Percentiles rank a stretch among this genome's conserved stretches.
These are phyloP conservation scores for Rosalia funebris DNA, from an alignment of 2,888 invertebrate species.

Conservation along the genomic window DNA sequence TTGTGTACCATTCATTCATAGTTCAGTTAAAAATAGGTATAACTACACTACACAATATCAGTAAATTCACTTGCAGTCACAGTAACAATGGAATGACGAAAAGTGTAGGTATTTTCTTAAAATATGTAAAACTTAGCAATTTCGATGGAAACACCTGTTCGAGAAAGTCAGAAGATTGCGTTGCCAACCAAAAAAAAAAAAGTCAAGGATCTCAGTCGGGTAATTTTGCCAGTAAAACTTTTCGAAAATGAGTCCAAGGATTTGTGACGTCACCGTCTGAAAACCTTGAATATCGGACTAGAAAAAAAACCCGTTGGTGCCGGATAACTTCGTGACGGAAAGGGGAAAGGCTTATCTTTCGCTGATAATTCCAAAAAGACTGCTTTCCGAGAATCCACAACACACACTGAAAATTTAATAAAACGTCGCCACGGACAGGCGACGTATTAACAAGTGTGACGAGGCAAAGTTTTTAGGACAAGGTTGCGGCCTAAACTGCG, in stretches of 20 bases:
- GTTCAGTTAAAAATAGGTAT: background rate
- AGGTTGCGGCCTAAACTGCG: slow-evolving; percentile 29
- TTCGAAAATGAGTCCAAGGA: slow-evolving; percentile 61
- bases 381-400: slow-evolving; percentile 13
- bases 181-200: slow-evolving; percentile 12
- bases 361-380: slow-evolving; percentile 20
- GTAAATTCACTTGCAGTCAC: slow-evolving; percentile 3
- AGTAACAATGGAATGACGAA: background rate
- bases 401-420: slow-evolving; percentile 15
- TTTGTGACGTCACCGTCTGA: slow-evolving; percentile 60
- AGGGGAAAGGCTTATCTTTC: slow-evolving; percentile 39
- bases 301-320: slow-evolving; percentile 18
- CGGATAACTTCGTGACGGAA: slow-evolving; percentile 15
- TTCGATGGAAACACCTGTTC: slow-evolving; percentile 7
- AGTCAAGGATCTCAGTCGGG: slow-evolving; percentile 2
- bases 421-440: slow-evolving; percentile 15
- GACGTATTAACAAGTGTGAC: slow-evolving; percentile 29
- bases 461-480: slow-evolving; percentile 33
- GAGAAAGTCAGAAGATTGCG: slow-evolving; percentile 9
- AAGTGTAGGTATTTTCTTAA: background rate
- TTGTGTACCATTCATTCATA: background rate
- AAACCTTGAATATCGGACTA: slow-evolving; percentile 49
- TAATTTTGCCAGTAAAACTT: slow-evolving; percentile 39
- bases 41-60: slow-evolving; percentile 7
- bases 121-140: background rate